Base-by-base conservation (phyloP, 2,888 invertebrate species). In the Spilarctia lutea region DNA sequence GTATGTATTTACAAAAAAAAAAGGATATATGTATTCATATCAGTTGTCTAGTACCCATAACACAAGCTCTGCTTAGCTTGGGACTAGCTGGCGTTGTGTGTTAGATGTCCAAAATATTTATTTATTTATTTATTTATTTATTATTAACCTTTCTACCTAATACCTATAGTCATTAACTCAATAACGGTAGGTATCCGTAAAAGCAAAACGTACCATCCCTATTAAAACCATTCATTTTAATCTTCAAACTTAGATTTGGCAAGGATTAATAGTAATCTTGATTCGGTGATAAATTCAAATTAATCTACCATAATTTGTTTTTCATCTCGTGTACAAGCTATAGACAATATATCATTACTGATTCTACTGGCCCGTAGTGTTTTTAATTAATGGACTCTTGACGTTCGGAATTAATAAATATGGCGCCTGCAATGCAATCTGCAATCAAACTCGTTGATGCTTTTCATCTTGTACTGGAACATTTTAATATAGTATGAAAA, bases 351-450 rank as follows among this genome's bases (percentile, higher is more conserved):
- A 87, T 91, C 87, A 89, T 89, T 89, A 89, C 85, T 79, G 85
- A 83, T 87, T 89, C 86, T 87, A 92, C 90, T 90, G 89, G 84
- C 76, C 89, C 92, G 90, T 92, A 88, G 86, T 89, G 87, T 89
- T 93, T 92, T 93, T 93, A 94, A 94, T 94, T 91, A 92, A 92
- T 91, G 89, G 87, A 87, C 87, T 88, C 84, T 88, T 86, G 83
- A 81, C 85, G 81, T 82, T 77, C 82, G 75, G 83, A 87, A 89
- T 90, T 92, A 92, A 93, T 91, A 90, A 92, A 78, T 76, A 73
- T 80, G 68, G 52, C 71, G 68, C 72, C 65, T 56, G 77, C 68
- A 33, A 82, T 83, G 76, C 76, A 75, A n/a, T n/a, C n/a, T n/a
- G n/a, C n/a, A n/a, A n/a, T 82, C 80, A 79, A 63, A 77, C 75